These are phyloP conservation scores for Synanthedon formicaeformis DNA, from an alignment of 2,888 invertebrate species.

Conservation along the genomic window DNA sequence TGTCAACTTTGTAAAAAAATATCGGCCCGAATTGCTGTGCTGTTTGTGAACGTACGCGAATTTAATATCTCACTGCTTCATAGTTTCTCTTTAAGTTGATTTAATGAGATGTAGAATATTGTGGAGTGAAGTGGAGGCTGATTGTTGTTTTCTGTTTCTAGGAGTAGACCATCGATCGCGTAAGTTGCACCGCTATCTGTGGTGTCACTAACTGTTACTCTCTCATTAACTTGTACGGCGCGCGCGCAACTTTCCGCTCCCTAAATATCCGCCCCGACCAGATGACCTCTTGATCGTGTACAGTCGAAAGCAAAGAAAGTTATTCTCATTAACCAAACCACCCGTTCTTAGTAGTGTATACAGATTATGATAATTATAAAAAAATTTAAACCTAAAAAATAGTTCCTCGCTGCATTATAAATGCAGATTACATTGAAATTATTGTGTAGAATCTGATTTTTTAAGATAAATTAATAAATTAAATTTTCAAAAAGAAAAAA, in stretches of 20 bases:
- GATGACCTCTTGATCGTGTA: slow-evolving; percentile 36
- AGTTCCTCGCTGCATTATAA: too few species aligned
- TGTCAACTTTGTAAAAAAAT: not conserved
- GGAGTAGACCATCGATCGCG: slow-evolving; percentile 72
- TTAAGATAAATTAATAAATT: too few species aligned
- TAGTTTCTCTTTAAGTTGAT: slow-evolving; percentile 10
- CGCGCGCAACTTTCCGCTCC: slow-evolving; percentile 42
- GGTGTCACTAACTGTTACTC: slow-evolving; percentile 66
- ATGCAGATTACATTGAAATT: too few species aligned
- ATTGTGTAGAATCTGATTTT: too few species aligned
- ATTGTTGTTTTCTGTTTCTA: slow-evolving; percentile 71
- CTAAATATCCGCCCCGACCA: slow-evolving; percentile 31
- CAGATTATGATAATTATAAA: too few species aligned
- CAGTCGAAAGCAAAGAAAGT: slow-evolving; percentile 1
- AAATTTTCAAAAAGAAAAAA: too few species aligned
- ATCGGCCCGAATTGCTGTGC: slow-evolving; percentile 28
- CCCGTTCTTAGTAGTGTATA: too few species aligned
- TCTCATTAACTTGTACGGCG: slow-evolving; percentile 51
- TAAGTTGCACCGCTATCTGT: slow-evolving; percentile 70
- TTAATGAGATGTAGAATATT: slow-evolving; percentile 22
- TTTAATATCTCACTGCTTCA: slow-evolving; percentile 51
- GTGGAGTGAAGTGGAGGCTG: slow-evolving; percentile 50
- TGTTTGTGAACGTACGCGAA: slow-evolving; percentile 47
- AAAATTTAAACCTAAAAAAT: too few species aligned
- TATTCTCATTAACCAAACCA: too few species aligned